Evolutionary conservation across 2,888 invertebrate genomes (phyloP), one percentile per base, ranked within the genome.

Genomic region (Drosophila rubida): DNA sequence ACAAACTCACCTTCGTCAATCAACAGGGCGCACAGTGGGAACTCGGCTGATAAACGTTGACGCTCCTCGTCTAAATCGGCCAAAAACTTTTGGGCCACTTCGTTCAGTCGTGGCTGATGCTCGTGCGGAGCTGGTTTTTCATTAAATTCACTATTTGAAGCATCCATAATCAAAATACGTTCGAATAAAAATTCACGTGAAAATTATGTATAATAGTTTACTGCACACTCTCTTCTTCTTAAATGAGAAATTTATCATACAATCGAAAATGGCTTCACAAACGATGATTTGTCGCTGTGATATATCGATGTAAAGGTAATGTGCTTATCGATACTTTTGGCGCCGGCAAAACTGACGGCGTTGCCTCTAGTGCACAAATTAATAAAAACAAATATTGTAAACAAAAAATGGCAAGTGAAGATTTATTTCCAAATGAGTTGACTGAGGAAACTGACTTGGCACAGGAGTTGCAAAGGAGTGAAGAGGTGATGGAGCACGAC

Each of bases 51-150:
- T 8, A 91, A 53, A 14, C 91, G 86, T 55, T 81, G 72, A 1
- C 88, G 83, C 50, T 91, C 91, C 25, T 87, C 87, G 2, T 87
- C 73, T 19, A 91, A 78, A 57, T 90, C 91, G 23, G 78, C 83
- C 22, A 91, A 62, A 46, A 91, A 91, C 46, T 90, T 90, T 58
- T 90, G 89, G 0, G 91, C 88, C 39, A 90, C 81, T 39, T 90
- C 90, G 62, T 91, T 91, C 0, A 91, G 59, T 13, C 90, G 88
- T 3, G 91, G 90, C 37, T 88, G 87, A 44, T 82, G 87, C 16
- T 80, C 80, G 35, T 81, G 83, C 22, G 64, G 64, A 0, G 61
- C 54, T 2, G 80, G 83, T 11, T 75, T 85, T 5, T 77, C 75
- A 3, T 9, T 25, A 37, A 87, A 88, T 44, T 87, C 79, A 41